Evolutionary conservation across 2,797 vertebrate genomes (phyloP), one percentile per base, ranked within the genome.

Genomic region (Parambassis ranga): DNA sequence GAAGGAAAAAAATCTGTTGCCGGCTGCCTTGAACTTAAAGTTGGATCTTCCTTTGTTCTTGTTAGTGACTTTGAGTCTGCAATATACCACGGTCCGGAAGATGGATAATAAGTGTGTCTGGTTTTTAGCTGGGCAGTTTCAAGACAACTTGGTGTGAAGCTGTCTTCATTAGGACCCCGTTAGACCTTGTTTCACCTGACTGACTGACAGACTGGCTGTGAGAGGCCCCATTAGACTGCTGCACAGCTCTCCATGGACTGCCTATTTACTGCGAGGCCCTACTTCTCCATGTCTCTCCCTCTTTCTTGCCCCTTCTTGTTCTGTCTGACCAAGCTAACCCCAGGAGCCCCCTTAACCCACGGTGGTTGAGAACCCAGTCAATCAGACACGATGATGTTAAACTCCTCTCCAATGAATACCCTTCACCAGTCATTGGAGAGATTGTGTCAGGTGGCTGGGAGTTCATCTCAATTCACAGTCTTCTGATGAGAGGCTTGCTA

Each of bases 351-450:
- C 88, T 91, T 91, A 91, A 86, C 80, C 81, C 77, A 65, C 48
- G 4, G 73, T 69, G 64, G 79, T 81, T 75, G 81, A 89, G 70
- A 88, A 41, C 56, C 80, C 68, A 82, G 86, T 87, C 88, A 84
- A 86, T 90, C 87, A 86, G 81, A 89, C 71, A 49, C 86, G 82
- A 88, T 90, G 83, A 91, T 89, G 77, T 86, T 89, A 84, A 87
- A 88, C 76, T 77, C 53, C 72, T 78, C 81, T 86, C 83, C 83
- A 80, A 82, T 88, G 75, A 90, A 83, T 82, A 81, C 66, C 72
- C 71, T 77, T 90, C 85, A 76, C 39, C 42, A 61, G 74, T 67
- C 67, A 75, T 82, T 78, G 72, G 65, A 70, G 71, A 66, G 38
- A 72, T 49, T 47, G 38, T 70, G 77, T 75, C 66, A 68, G 57